Percentiles rank a stretch among this genome's conserved stretches.
Evolutionary conservation across 2,113 vertebrate species (phyloP).

Genomic region (Rhineura floridana): DNA sequence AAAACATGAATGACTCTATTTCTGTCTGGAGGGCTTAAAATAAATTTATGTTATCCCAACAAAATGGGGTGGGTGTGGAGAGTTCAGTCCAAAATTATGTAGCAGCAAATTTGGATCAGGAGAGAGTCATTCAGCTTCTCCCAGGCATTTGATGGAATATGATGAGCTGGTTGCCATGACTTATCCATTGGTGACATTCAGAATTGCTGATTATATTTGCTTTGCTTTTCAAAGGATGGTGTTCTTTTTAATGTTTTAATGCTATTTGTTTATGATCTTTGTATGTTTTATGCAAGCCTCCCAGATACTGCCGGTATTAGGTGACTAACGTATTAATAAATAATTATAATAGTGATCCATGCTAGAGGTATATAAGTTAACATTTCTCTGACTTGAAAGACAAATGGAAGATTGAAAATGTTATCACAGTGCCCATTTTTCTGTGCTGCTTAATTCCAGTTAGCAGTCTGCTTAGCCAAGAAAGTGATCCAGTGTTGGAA

Average conservation of each 20-base stretch:
- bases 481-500: slow-evolving; percentile 7
- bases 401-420: not conserved
- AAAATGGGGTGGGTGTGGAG: not conserved
- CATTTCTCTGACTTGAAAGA: not conserved
- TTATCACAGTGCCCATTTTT: not conserved
- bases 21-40: not conserved
- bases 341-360: too few species aligned
- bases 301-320: too few species aligned
- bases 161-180: too few species aligned
- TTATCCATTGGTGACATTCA: too few species aligned
- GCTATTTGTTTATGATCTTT: too few species aligned
- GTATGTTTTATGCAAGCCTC: too few species aligned
- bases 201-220: too few species aligned
- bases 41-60: not conserved
- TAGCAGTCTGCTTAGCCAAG: slow-evolving; percentile 9
- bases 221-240: too few species aligned
- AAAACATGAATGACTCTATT: not conserved
- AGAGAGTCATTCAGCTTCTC: not conserved
- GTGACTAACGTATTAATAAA: too few species aligned
- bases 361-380: not conserved
- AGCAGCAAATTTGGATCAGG: not conserved
- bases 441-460: slow-evolving; percentile 24
- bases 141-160: too few species aligned
- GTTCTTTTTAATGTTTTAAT: too few species aligned
- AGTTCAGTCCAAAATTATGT: not conserved